A percentile compares a stretch with the other conserved stretches of the same genome.
These are phyloP conservation scores for Mormyrops attenuatus DNA, from an alignment of 2,797 vertebrate genomes.

Conservation along the genomic window DNA sequence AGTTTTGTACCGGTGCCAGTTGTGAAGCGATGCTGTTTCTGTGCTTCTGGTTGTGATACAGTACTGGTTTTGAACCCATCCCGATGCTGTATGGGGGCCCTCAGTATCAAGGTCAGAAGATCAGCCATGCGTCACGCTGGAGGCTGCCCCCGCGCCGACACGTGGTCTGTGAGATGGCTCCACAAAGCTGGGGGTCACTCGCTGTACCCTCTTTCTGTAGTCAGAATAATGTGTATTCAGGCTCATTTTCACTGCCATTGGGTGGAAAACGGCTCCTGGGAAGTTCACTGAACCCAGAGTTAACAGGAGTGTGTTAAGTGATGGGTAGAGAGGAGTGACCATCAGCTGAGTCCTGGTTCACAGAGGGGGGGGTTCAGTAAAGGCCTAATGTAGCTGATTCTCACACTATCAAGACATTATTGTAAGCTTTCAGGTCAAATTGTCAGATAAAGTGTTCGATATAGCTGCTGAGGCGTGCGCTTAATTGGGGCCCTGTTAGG, in stretches of 20 bases:
- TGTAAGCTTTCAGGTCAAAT: background rate
- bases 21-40: background rate
- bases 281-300: background rate
- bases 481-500: background rate
- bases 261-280: background rate
- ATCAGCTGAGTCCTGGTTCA: background rate
- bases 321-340: background rate
- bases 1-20: background rate
- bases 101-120: conserved; percentile 14
- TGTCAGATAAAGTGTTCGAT: background rate
- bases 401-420: background rate
- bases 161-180: background rate
- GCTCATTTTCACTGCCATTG: background rate
- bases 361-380: background rate
- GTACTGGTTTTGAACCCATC: background rate
- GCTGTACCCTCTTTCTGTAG: background rate
- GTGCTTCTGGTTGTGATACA: background rate
- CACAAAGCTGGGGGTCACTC: background rate
- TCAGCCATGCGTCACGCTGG: background rate
- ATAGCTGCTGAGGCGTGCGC: background rate
- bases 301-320: background rate
- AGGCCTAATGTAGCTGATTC: background rate
- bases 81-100: no score
- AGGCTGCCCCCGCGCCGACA: background rate
- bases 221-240: background rate